phyloP scores from a whole-genome alignment of 2,797 vertebrate genomes.

The Ceyx erithaca region DNA sequence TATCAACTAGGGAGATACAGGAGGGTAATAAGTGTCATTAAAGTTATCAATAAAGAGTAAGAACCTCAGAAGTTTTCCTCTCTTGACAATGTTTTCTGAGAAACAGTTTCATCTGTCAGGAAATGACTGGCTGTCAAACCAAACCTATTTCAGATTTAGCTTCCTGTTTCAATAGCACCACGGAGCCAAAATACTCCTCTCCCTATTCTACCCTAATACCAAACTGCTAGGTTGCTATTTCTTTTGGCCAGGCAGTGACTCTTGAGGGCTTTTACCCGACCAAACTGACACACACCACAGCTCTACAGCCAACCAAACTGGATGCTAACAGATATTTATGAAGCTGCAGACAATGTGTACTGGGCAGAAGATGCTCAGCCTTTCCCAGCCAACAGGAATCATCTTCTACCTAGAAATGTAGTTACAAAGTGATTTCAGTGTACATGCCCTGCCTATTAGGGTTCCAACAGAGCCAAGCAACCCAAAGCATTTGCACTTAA shows the following conservation, averaged over 20 bases:
- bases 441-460: background rate
- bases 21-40: background rate
- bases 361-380: background rate
- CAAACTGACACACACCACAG: background rate
- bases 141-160: conserved; percentile 67
- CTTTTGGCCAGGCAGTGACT: background rate
- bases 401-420: background rate
- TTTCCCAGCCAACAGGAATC: background rate
- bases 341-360: background rate
- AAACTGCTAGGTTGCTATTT: background rate
- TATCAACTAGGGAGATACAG: background rate
- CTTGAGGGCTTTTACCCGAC: background rate
- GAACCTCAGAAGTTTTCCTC: conserved; percentile 22
- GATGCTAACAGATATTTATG: background rate
- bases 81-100: conserved; percentile 71
- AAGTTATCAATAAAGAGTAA: conserved; percentile 14
- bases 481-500: background rate
- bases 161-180: conserved; percentile 75
- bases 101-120: conserved; percentile 75
- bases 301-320: background rate
- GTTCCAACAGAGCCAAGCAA: background rate
- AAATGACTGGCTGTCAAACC: conserved; percentile 73
- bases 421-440: background rate
- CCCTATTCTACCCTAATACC: background rate
- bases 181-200: conserved; percentile 8